These are phyloP conservation scores for Gallirallus australis DNA, from an alignment of 2,797 vertebrate species.

Conservation along the genomic window DNA sequence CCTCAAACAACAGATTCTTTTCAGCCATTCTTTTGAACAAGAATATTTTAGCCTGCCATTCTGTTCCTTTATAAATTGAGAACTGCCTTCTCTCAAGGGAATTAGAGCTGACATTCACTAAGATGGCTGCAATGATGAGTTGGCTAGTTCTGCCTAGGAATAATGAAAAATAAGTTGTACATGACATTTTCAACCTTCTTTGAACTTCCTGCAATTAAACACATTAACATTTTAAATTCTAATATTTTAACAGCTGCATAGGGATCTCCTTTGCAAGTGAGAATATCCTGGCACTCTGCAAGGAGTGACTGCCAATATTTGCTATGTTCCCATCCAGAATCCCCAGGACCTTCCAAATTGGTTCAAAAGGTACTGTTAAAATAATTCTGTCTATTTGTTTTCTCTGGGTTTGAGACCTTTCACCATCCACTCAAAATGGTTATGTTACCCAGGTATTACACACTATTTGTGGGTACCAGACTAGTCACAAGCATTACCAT, in stretches of 20 bases:
- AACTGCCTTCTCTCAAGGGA: not conserved
- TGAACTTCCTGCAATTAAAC: conserved; percentile 11
- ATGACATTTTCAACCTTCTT: not conserved
- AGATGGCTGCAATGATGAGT: not conserved
- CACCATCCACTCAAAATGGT: not conserved
- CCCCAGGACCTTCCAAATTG: not conserved
- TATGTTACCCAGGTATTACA: not conserved
- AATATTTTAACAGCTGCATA: conserved; percentile 23
- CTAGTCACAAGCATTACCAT: not conserved
- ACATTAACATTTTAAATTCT: conserved; percentile 19
- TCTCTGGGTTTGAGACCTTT: not conserved
- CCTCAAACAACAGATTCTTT: not conserved
- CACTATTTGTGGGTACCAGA: not conserved
- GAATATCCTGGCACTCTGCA: not conserved
- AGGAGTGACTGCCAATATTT: not conserved
- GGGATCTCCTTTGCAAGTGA: not conserved
- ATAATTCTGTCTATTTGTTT: not conserved
- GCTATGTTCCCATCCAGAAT: not conserved
- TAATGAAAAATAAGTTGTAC: conserved; percentile 15
- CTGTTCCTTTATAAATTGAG: not conserved
- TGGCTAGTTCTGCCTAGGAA: not conserved
- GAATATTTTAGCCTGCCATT: not conserved
- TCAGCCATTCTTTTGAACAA: not conserved
- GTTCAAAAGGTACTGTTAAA: not conserved
- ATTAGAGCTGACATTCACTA: not conserved